Evolutionary conservation across 1,140 invertebrate genomes (phyloP).

Genomic region (Aphis gossypii): DNA sequence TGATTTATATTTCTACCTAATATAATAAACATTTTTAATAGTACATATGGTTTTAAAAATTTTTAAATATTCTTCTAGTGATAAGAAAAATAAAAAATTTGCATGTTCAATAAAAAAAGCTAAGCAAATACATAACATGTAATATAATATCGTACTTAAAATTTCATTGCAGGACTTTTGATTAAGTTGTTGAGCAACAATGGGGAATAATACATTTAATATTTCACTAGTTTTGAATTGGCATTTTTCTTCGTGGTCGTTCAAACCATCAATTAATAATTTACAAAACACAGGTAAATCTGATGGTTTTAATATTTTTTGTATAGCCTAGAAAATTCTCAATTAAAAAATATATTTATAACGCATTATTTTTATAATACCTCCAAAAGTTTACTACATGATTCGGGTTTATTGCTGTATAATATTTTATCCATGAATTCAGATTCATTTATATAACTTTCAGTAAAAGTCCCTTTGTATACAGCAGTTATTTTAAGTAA

Average conservation of each 20-base stretch:
- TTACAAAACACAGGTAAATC: constrained; percentile 38
- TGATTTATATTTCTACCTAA: background rate
- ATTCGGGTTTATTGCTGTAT: background rate
- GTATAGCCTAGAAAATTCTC: background rate
- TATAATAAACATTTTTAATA: background rate
- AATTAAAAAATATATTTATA: background rate
- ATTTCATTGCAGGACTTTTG: constrained; percentile 51
- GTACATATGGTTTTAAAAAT: background rate
- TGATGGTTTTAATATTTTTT: constrained; percentile 46
- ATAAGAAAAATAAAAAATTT: background rate
- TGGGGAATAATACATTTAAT: constrained; percentile 46
- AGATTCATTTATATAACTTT: constrained; percentile 41
- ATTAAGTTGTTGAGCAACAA: constrained; percentile 36
- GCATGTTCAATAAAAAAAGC: background rate
- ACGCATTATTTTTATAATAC: background rate
- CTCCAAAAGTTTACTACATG: constrained; percentile 27
- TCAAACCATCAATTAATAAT: constrained; percentile 43
- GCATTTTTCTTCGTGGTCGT: constrained; percentile 32
- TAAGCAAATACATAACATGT: background rate
- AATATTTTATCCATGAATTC: constrained; percentile 45
- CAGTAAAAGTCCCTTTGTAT: constrained; percentile 49
- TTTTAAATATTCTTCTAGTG: background rate
- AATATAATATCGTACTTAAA: constrained; percentile 37
- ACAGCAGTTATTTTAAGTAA: constrained; percentile 43
- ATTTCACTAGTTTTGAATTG: constrained; percentile 50